Evolutionary conservation across 1,140 invertebrate genomes (phyloP).

Genomic region (Pissodes strobi): DNA sequence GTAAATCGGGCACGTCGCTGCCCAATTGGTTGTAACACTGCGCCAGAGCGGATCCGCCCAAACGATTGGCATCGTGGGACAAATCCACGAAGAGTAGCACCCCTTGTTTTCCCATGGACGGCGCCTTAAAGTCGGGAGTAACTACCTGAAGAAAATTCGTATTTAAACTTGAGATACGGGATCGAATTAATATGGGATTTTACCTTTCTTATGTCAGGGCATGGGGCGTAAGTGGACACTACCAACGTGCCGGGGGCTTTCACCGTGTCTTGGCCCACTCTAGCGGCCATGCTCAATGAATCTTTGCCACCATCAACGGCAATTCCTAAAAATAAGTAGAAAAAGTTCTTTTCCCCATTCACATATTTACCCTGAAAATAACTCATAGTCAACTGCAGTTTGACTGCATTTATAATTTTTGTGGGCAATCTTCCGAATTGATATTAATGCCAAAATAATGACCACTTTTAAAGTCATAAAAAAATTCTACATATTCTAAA

Average conservation of each 20-base stretch:
- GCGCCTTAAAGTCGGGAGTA: conserved; percentile 87
- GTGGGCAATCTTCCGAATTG: too few species aligned
- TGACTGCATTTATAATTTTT: too few species aligned
- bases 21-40: conserved; percentile 90
- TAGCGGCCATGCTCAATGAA: conserved; percentile 95
- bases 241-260: conserved; percentile 94
- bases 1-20: conserved; percentile 78
- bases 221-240: conserved; percentile 92
- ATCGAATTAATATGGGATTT: too few species aligned
- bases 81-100: conserved; percentile 73
- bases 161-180: background rate
- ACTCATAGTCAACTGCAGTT: too few species aligned
- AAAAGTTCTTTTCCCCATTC: too few species aligned
- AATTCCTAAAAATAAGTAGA: conserved; percentile 64
- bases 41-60: conserved; percentile 91
- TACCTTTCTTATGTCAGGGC: conserved; percentile 80
- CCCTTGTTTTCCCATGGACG: conserved; percentile 59
- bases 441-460: too few species aligned
- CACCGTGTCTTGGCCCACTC: conserved; percentile 72
- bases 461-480: too few species aligned
- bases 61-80: conserved; percentile 65
- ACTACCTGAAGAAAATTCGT: conserved; percentile 56
- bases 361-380: too few species aligned
- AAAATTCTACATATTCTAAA: too few species aligned
- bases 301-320: conserved; percentile 98